Evolutionary conservation across 23 tunicate genomes (phyloP).

Genomic region (Botrylloides violaceus): DNA sequence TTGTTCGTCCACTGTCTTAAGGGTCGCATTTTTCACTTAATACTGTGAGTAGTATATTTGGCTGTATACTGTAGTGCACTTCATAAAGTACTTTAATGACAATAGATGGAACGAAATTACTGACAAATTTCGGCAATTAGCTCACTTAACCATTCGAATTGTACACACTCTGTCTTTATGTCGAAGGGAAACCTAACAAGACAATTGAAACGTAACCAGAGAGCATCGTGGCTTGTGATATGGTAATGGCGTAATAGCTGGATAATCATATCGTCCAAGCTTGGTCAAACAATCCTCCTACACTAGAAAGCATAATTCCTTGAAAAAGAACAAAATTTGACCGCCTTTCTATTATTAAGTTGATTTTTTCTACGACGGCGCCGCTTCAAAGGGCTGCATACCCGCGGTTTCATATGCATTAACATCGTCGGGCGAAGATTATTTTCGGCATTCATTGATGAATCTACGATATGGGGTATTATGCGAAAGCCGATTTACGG

Average conservation of each 20-base stretch:
- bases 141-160: slow-evolving; percentile 3
- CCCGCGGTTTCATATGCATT: background rate
- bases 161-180: background rate
- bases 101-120: slow-evolving; percentile 16
- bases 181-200: background rate
- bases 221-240: slow-evolving; percentile 6
- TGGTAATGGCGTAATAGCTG: slow-evolving; percentile 9
- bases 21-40: background rate
- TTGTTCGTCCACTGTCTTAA: background rate
- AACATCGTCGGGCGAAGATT: background rate
- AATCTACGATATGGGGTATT: background rate
- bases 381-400: background rate
- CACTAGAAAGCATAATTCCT: background rate
- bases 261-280: background rate
- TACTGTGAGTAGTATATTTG: background rate
- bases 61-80: background rate
- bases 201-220: background rate
- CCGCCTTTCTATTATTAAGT: background rate
- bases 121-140: slow-evolving; percentile 7
- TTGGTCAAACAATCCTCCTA: background rate
- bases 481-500: background rate
- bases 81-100: background rate
- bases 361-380: background rate
- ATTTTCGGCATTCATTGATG: background rate
- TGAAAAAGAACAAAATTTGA: no score